A percentile compares a stretch with the other conserved stretches of the same genome.
phyloP scores from a whole-genome alignment of 2,113 vertebrate species.

The Labeo catla region DNA sequence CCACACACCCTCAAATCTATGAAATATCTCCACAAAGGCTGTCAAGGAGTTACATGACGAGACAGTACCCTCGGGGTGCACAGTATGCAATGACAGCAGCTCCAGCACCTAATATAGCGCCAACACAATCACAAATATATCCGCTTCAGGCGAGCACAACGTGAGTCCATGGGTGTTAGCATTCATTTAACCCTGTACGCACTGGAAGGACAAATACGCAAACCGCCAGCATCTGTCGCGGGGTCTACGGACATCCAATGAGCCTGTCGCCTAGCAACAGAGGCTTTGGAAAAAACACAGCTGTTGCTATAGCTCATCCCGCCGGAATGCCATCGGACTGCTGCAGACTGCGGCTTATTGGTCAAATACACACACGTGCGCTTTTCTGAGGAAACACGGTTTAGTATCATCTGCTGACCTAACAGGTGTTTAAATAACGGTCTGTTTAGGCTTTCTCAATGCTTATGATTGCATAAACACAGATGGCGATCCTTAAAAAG shows the following conservation, averaged over 20 bases:
- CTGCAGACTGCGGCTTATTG: constrained; percentile 34
- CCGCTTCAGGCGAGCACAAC: not conserved
- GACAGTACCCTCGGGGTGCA: not conserved
- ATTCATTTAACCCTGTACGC: constrained; percentile 70
- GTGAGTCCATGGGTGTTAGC: constrained; percentile 48
- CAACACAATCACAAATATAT: not conserved
- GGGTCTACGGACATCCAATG: constrained; percentile 60
- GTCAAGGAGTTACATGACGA: not conserved
- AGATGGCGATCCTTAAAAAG: not conserved
- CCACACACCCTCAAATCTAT: not conserved
- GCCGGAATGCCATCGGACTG: constrained; percentile 61
- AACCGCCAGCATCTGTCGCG: constrained; percentile 63
- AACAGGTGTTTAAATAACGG: not conserved
- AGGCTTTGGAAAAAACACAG: constrained; percentile 72
- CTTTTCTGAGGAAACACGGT: not conserved
- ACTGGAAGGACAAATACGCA: constrained; percentile 59
- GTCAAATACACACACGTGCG: not conserved
- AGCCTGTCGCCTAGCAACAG: constrained; percentile 73
- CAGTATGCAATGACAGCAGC: not conserved
- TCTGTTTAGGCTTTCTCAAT: not conserved
- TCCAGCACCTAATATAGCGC: not conserved
- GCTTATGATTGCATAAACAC: constrained; percentile 11
- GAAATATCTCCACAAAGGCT: not conserved
- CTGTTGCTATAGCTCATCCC: constrained; percentile 59
- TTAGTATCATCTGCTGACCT: constrained; percentile 6